phyloP scores from a whole-genome alignment of 1,140 invertebrate species.

The Delia radicum region DNA sequence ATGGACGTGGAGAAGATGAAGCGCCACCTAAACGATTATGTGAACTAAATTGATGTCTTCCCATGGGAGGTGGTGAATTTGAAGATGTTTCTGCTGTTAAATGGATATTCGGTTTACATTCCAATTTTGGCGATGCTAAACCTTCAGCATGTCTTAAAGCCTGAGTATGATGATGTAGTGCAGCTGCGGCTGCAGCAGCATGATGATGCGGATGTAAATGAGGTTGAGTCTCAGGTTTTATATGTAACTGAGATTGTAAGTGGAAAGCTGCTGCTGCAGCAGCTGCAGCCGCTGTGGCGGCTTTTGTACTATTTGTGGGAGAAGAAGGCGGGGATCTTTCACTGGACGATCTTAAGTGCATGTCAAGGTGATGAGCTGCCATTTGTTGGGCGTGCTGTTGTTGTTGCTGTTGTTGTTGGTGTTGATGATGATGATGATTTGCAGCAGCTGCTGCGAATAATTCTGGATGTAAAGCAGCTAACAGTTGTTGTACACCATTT shows the following conservation, averaged over 20 bases:
- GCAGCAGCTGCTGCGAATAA: constrained; percentile 49
- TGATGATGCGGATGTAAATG: constrained; percentile 45
- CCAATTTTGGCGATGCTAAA: constrained; percentile 45
- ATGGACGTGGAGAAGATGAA: constrained; percentile 38
- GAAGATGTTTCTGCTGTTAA: neutral
- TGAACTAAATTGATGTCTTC: constrained; percentile 3
- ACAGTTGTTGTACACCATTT: constrained; percentile 50
- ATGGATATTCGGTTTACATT: constrained; percentile 34
- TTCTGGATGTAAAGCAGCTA: constrained; percentile 51
- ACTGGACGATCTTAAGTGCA: constrained; percentile 30
- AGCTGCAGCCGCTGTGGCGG: constrained; percentile 34
- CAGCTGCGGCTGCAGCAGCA: constrained; percentile 20
- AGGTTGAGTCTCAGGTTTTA: constrained; percentile 48
- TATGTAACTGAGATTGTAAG: constrained; percentile 49
- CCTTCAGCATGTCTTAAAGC: constrained; percentile 46
- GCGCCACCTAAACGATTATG: constrained; percentile 29
- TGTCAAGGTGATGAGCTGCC: constrained; percentile 27
- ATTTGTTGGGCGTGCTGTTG: constrained; percentile 31
- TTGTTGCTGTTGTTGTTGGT: constrained; percentile 33
- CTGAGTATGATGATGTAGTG: constrained; percentile 28
- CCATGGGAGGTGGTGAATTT: neutral
- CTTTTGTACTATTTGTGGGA: constrained; percentile 32
- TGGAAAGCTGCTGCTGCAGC: constrained; percentile 45
- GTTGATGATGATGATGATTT: constrained; percentile 52
- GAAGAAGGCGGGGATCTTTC: constrained; percentile 35